Percentiles rank a stretch among this genome's conserved stretches.
These are phyloP conservation scores for Bombylius discolor DNA, from an alignment of 2,888 invertebrate species.

Conservation along the genomic window DNA sequence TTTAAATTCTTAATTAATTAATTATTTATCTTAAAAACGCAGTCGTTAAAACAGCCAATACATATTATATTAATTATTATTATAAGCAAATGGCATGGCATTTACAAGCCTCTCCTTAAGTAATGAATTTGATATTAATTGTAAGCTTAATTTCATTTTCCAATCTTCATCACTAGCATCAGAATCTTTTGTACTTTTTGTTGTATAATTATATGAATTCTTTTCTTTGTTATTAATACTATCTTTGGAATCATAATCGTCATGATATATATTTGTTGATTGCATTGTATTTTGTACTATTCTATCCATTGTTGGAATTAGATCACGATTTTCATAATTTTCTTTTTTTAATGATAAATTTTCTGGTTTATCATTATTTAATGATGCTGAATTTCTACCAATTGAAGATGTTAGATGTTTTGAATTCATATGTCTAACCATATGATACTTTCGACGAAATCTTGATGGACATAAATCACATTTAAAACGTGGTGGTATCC, in stretches of 20 bases:
- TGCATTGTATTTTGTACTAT: not conserved
- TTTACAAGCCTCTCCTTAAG: constrained; percentile 35
- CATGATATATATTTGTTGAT: constrained; percentile 5
- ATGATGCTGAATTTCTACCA: constrained; percentile 18
- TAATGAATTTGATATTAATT: constrained; percentile 34
- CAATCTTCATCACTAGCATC: constrained; percentile 25
- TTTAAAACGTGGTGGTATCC: constrained; percentile 39
- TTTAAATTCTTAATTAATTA: too few relatives aligned
- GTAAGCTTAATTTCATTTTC: constrained; percentile 37
- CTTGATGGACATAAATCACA: constrained; percentile 39
- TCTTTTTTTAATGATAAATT: constrained; percentile 31
- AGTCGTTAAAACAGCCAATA: too few relatives aligned
- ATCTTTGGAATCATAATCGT: constrained; percentile 19
- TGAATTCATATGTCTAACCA: constrained; percentile 38
- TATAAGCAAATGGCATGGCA: constrained; percentile 35
- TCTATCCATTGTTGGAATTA: not conserved
- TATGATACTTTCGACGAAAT: constrained; percentile 41
- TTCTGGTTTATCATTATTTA: constrained; percentile 20
- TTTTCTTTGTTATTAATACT: not conserved
- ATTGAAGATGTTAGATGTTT: constrained; percentile 34
- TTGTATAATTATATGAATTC: not conserved
- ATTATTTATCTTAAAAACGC: too few relatives aligned
- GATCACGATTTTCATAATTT: constrained; percentile 17
- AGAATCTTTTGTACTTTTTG: not conserved
- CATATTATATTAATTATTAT: constrained; percentile 25